Base-by-base conservation (phyloP, 2,888 invertebrate genomes). In the Eupithecia abbreviata region DNA sequence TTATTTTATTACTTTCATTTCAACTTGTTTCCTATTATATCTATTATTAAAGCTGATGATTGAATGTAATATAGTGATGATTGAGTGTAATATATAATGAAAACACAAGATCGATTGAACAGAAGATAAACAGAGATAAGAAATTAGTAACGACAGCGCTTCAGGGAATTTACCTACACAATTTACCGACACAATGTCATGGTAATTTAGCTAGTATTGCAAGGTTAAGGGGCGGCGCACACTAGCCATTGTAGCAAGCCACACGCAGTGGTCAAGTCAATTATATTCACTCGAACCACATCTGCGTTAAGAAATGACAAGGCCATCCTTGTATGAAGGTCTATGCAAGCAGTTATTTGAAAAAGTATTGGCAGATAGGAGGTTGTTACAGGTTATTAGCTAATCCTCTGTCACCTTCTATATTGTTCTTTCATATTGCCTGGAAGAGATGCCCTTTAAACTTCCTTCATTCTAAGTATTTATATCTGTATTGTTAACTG, bases 151-250 rank as follows among this genome's bases (percentile, higher is more conserved):
- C 12, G 10, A 66, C 15, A 42, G 42, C 66, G 42, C 13, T 66
- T 66, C 42, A 41, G 13, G 66, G 66, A 66, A 42, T 13, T 6
- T 41, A 41, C 41, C 41, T 13, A 41, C 30, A 41, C 41, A 30
- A 65, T 65, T 66, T 62, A 62, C 10, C 4, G 62, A 62, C 42
- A 66, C 65, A 45, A 68, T 69, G 68, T 66, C 66, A 66, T 66
- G 66, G 66, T 42, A 66, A 66, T 66, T 66, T 66, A 66, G 66
- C 66, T 66, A 5, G 13, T 15, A 7, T 66, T 66, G 62, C 66
- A 66, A 42, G 66, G 66, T 42, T 42, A 42, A 42, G 42, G 66
- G 66, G 66, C 66, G 42, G 9, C 42, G 42, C 66, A 66, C 42
- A 66, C 66, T 6, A 3, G 42, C 66, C 6, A 66, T 5, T 41